Base-by-base conservation (phyloP, 2,113 vertebrate genomes). In the Rattus rattus region DNA sequence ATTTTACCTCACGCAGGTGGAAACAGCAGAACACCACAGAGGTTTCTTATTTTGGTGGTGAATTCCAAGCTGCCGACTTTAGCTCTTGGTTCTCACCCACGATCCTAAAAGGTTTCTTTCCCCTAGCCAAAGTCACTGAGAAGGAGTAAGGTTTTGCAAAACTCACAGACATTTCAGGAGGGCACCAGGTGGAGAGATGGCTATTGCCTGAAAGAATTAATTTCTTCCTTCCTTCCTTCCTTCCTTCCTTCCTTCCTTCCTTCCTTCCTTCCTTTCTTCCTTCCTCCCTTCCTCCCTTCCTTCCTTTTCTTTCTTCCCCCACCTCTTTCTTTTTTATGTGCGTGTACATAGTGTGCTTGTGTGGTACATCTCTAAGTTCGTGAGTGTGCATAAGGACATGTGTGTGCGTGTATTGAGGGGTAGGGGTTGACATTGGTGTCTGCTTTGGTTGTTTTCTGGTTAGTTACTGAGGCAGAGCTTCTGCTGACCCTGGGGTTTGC, bases 191-290 rank as follows among this genome's bases (percentile, higher is more conserved):
- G 73, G 77, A 13, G n/a, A 59, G 67, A 72, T 24, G n/a, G 87
- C 36, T 17, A 16, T 7, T 5, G 43, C 76, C 54, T 90, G 69
- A 56, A 67, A 79, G 47, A 12, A 14, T 36, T 4, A n/a, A n/a
- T 67, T 22, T 20, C 26, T 65, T 2, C 22, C 61, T 8, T 24
- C 22, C 10, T 65, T 3, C 9, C 26, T 28, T 11, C 9, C 63
- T 65, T 28, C 6, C 26, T 28, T 28, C 9, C 63, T 65, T 28
- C 26, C 26, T 65, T 11, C 9, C 26, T 28, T 28, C 61, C 22
- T 65, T 9, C 10, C 0, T 28, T 3, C 10, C 3, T 65, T 9
- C 12, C 4, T 30, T 28, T 10, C 6, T 28, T 10, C 6, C 20
- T 69, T 10, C 24, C 63, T 65, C 10, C 14, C 59, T 16, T 16